phyloP scores from a whole-genome alignment of 2,888 invertebrate genomes.

The Dioctria linearis region DNA sequence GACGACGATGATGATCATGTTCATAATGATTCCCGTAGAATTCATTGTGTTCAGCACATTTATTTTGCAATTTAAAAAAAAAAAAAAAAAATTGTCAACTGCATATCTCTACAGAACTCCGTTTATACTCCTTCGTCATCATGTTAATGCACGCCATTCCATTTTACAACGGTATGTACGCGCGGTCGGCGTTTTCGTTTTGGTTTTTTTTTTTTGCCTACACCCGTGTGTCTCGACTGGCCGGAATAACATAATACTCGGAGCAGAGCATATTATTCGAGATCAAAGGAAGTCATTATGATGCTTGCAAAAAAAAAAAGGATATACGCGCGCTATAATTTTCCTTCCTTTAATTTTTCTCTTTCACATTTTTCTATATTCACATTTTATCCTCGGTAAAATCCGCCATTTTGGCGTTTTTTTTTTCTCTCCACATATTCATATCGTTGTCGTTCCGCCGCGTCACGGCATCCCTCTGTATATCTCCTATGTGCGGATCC shows the following conservation, averaged over 20 bases:
- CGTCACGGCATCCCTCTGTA: constrained; percentile 13
- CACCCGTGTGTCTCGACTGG: neutral
- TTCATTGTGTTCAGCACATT: constrained; percentile 49
- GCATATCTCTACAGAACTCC: constrained; percentile 5
- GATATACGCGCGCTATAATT: constrained; percentile 51
- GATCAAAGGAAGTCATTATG: constrained; percentile 55
- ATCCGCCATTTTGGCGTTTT: constrained; percentile 49
- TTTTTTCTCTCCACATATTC: constrained; percentile 27
- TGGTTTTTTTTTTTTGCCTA: constrained; percentile 10
- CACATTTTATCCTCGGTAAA: constrained; percentile 45
- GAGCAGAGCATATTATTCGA: constrained; percentile 38
- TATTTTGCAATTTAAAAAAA: constrained; percentile 51
- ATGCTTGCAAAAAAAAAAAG: constrained; percentile 54
- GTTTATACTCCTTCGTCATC: constrained; percentile 6
- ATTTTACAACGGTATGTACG: neutral
- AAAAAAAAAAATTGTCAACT: constrained; percentile 28
- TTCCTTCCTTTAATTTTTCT: constrained; percentile 53
- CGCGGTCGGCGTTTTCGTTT: neutral
- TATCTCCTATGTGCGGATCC: constrained; percentile 8
- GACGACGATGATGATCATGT: constrained; percentile 19
- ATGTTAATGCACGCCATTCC: neutral
- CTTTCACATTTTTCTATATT: constrained; percentile 43
- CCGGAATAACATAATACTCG: constrained; percentile 26
- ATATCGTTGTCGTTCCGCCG: neutral
- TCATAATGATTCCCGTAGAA: constrained; percentile 36